Base-by-base conservation (phyloP, 2,888 invertebrate species). In the Physocephala rufipes region DNA sequence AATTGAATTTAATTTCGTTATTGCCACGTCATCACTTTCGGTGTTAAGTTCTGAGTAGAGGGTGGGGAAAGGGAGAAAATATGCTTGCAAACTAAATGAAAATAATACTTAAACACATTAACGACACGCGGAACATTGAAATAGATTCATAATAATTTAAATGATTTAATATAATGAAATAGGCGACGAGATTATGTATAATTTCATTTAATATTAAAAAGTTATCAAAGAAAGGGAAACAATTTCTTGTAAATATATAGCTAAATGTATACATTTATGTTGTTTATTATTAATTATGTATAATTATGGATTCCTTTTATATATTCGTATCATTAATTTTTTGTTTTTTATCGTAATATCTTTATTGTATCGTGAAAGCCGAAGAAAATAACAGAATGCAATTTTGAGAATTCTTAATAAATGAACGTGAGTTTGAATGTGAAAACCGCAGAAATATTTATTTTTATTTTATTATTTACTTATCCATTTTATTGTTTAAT, bases 171-270 rank as follows among this genome's bases (percentile, higher is more conserved):
- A 43, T 30, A 45, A 68, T 28, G 24, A 26, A 36, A 62, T 51
- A 24, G 62, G 62, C 62, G 62, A 68, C n/a, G 19, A 28, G 36
- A 68, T 36, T 62, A 68, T 59, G 67, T 68, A 68, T 68, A 62
- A 68, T 62, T 68, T 68, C 49, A 68, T 45, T 68, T 68, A 51
- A 68, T 51, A 36, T 49, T 68, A 62, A 68, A 36, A 68, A 45
- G 43, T 68, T 68, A 61, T 68, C 62, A 68, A 76, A 76, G 78
- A 78, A 78, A 76, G 76, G 73, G 76, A 76, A 79, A 77, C 73
- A 75, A 74, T 79, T 79, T 79, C 79, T 79, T 79, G 73, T 73
- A 76, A 78, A 79, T 76, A 77, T 78, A 76, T 79, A 78, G 76
- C 77, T 79, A 73, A 76, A 75, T 74, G 75, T 79, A 79, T 79